Conservation (phyloP, 2,113 vertebrate genomes). For the Tenrec ecaudatus region DNA sequence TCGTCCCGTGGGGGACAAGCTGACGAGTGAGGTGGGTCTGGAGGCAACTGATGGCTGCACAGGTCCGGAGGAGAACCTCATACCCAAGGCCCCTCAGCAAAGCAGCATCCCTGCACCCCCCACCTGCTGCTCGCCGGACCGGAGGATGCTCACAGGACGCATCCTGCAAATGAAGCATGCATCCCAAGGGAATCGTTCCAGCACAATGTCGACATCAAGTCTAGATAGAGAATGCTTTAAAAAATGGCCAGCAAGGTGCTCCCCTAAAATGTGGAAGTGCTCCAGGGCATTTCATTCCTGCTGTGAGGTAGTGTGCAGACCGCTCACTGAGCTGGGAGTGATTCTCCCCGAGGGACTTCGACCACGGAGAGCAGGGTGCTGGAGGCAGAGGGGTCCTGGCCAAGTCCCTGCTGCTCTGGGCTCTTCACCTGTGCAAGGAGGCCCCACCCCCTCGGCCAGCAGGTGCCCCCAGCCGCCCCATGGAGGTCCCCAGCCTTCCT, state of each 20-base stretch:
- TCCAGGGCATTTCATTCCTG: constrained; percentile 74
- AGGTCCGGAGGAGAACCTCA: background rate
- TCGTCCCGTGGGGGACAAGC: background rate
- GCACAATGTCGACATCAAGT: constrained; percentile 43
- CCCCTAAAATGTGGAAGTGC: constrained; percentile 44
- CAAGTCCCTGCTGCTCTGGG: background rate
- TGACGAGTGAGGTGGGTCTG: background rate
- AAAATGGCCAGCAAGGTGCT: constrained; percentile 30
- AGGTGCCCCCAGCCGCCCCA: too few species aligned
- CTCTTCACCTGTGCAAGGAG: background rate
- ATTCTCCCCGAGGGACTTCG: constrained; percentile 5
- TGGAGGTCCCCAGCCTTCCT: too few species aligned
- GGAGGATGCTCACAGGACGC: background rate
- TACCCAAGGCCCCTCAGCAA: background rate
- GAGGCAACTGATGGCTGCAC: rapidly evolving
- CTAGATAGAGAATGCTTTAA: constrained; percentile 26
- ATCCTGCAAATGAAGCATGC: background rate
- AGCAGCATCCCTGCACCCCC: background rate
- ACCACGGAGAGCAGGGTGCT: background rate
- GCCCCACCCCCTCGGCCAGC: background rate
- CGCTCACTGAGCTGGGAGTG: constrained; percentile 73
- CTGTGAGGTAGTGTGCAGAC: constrained; percentile 77
- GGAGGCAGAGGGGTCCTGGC: background rate
- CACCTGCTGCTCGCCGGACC: background rate
- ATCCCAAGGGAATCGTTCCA: constrained; percentile 29